A percentile compares a stretch with the other conserved stretches of the same genome.
Conservation (phyloP, 2,797 vertebrate genomes). For the Podarcis siculus region DNA sequence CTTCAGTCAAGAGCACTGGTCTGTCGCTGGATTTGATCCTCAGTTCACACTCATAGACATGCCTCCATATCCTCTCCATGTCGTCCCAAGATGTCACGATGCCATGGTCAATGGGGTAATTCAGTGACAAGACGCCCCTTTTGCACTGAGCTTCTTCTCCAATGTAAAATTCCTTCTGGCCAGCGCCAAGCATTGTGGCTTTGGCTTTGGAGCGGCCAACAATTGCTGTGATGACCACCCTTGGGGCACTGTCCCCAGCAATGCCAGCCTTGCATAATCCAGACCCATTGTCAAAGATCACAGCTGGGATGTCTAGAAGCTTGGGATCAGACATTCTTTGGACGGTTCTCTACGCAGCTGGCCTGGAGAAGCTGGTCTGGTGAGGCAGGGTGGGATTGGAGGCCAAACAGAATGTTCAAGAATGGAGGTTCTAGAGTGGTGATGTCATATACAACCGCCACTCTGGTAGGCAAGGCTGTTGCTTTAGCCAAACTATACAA, state of each 20-base stretch:
- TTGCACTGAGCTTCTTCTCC: slow-evolving; percentile 57
- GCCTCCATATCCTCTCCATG: slow-evolving; percentile 60
- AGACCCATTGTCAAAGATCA: slow-evolving; percentile 62
- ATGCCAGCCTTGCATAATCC: slow-evolving; percentile 58
- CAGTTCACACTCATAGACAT: slow-evolving; percentile 52
- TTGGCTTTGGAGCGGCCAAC: slow-evolving; percentile 46
- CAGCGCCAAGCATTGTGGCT: slow-evolving; percentile 35
- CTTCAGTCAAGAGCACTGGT: slow-evolving; percentile 50
- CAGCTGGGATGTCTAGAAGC: slow-evolving; percentile 36
- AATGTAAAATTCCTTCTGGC: slow-evolving; percentile 54
- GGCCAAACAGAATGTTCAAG: not conserved
- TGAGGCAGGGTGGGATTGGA: not conserved
- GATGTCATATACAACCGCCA: not conserved
- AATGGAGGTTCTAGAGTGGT: slow-evolving; percentile 5
- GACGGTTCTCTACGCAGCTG: no score
- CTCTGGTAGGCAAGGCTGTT: not conserved
- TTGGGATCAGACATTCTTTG: not conserved
- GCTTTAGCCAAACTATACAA: not conserved
- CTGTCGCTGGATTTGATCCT: slow-evolving; percentile 45
- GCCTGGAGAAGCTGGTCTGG: not conserved
- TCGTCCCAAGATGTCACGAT: slow-evolving; percentile 60
- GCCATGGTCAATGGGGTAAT: slow-evolving; percentile 50
- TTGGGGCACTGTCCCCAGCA: slow-evolving; percentile 45
- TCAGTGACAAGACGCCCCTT: slow-evolving; percentile 43
- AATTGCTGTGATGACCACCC: slow-evolving; percentile 48